Evolutionary conservation across 2,888 invertebrate genomes (phyloP), one percentile per base, ranked within the genome.

Genomic region (Eumacrocentrus americanus): DNA sequence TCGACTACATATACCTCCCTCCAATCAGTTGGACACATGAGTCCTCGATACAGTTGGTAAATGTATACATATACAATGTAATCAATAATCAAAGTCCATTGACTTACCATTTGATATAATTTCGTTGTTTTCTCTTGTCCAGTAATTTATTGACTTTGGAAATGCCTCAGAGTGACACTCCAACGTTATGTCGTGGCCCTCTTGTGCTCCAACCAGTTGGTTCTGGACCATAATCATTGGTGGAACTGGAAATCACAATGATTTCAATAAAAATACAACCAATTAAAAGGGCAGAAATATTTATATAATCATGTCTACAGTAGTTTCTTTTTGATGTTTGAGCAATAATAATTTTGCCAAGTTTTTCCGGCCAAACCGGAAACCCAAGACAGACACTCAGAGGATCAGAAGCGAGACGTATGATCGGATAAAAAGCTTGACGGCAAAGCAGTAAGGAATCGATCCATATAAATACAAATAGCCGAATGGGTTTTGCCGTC

Each of bases 111-210:
- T 87, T 58, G 90, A 88, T 67, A 91, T 87, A 61, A 91, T 91
- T 74, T 91, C 90, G 29, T 90, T 90, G 44, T 85, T 85, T 56
- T 87, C 86, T 70, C 89, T 85, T 54, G 89, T 88, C 94, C 93
- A 94, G 78, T 93, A 93, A 81, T 91, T 93, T 70, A 93, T 91
- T 25, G 93, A 91, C 76, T 91, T 91, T 2, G 94, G 94, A 80
- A 86, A 92, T 1, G 92, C 93, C 72, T 93, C 93, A 1, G 91
- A 91, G 75, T 89, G 87, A 72, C 94, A 94, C 77, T 92, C 92
- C 65, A 94, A 81, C 2, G 89, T 87, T 61, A 92, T 84, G 68
- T 89, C 87, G 58, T 91, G 88, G 12, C 90, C 91, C 59, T 89
- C 84, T 16, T 88, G 88, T 0, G 91, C 92, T 0, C 92, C 93